Evolutionary conservation across 2,888 invertebrate genomes (phyloP), one percentile per base, ranked within the genome.

Genomic region (Epistrophella euchroma): DNA sequence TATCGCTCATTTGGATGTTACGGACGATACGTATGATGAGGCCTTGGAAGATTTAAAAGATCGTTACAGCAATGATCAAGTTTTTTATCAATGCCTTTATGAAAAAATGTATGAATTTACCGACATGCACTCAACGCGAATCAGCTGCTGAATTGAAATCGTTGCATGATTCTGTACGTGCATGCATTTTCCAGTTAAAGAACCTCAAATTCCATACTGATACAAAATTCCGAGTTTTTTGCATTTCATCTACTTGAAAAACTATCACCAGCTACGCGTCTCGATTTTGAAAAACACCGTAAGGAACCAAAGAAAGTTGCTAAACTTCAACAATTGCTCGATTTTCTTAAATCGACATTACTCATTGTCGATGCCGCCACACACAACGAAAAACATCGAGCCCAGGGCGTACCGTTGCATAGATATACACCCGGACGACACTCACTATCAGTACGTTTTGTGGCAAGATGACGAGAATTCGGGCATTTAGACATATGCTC

Each of bases 261-360:
- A 35, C 10, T 35, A 35, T 35, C 10, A 10, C 10, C 10, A 35
- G 1, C 10, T 35, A 2, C 9, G 1, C 35, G 35, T 35, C 35
- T 35, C 1, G 35, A 35, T 15, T 78, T 78, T 43, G 71, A 62
- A 71, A 71, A 70, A 52, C 25, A 70, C 11, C 71, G 35, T 35
- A 35, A 35, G 10, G 35, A 35, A 35, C 35, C 64, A 17, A 74
- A 74, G 19, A 32, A 55, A 11, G 17, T 47, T 10, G 40, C 15
- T 5, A 40, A 40, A 6, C 40, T 40, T 1, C 6, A 40, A 5
- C 43, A 43, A 43, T n/a, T 47, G 32, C 32, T 32, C 32, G 32
- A 32, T 32, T 32, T 7, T 9, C 32, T 32, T 7, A 7, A 32
- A 32, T 32, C 32, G 32, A 32, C 32, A 32, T 32, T 32, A 6